Percentiles rank a stretch among this genome's conserved stretches.
These are phyloP conservation scores for Sphaerodactylus townsendi DNA, from an alignment of 2,113 vertebrate species.

Conservation along the genomic window DNA sequence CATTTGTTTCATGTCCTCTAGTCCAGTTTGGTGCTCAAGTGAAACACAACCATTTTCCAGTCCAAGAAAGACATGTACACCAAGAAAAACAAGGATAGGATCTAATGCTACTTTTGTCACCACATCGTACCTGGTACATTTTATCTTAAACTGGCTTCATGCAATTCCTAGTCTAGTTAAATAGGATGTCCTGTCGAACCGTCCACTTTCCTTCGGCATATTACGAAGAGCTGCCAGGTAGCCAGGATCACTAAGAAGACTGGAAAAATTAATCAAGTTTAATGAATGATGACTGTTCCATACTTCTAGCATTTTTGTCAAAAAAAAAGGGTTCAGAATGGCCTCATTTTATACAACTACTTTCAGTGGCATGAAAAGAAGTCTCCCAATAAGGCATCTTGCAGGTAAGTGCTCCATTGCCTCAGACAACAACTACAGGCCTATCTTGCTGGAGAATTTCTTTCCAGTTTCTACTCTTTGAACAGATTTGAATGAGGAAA, in stretches of 20 bases:
- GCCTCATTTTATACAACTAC: background rate
- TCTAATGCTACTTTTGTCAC: slow-evolving; percentile 38
- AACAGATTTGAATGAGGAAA: too few relatives aligned
- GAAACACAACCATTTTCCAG: background rate
- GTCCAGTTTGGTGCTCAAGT: background rate
- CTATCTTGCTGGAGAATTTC: too few relatives aligned
- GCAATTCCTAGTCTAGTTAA: slow-evolving; percentile 89
- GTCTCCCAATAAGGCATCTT: background rate
- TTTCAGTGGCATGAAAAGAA: background rate
- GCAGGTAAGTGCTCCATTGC: background rate
- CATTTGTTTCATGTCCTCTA: background rate
- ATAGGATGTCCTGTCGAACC: slow-evolving; percentile 69
- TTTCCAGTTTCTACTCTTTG: background rate
- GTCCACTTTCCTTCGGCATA: slow-evolving; percentile 80
- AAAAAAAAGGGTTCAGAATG: background rate
- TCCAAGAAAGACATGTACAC: background rate
- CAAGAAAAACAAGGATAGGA: background rate
- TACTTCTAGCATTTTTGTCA: background rate
- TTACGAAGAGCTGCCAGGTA: slow-evolving; percentile 80
- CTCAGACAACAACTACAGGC: background rate
- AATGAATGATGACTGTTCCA: background rate
- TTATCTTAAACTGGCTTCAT: slow-evolving; percentile 92
- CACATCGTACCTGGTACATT: slow-evolving; percentile 81
- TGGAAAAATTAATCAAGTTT: slow-evolving; percentile 52
- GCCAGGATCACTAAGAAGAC: slow-evolving; percentile 81